These are phyloP conservation scores for Candidula unifasciata DNA, from an alignment of 2,888 invertebrate genomes.

Conservation along the genomic window DNA sequence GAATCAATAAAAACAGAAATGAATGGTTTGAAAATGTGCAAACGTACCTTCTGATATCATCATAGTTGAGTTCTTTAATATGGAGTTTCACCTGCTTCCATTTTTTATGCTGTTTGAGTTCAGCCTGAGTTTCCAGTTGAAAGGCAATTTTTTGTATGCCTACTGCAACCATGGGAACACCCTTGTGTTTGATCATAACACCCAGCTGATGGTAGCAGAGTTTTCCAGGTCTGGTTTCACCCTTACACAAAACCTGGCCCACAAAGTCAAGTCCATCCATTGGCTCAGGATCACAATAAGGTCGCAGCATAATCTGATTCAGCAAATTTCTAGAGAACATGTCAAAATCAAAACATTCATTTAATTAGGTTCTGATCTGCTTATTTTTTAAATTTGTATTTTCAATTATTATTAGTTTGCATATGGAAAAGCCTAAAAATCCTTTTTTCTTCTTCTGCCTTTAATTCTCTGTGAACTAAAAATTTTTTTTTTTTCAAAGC, in stretches of 20 bases:
- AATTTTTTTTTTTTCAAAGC: too few species aligned
- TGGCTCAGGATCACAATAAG: not conserved
- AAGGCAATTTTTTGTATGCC: slow-evolving; percentile 26
- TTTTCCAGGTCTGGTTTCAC: slow-evolving; percentile 32
- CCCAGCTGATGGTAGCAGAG: slow-evolving; percentile 6
- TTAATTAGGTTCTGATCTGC: too few species aligned
- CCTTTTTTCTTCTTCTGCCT: too few species aligned
- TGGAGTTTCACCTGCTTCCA: not conserved
- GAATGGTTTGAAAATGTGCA: too few species aligned
- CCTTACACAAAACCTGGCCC: slow-evolving; percentile 13
- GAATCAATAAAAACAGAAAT: too few species aligned
- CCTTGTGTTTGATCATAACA: slow-evolving; percentile 16
- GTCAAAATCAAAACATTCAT: not conserved
- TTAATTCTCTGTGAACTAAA: too few species aligned
- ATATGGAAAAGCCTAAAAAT: too few species aligned
- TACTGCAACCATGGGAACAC: slow-evolving; percentile 21
- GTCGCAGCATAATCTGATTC: slow-evolving; percentile 9
- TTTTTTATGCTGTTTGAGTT: not conserved
- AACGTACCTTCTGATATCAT: slow-evolving; percentile 11
- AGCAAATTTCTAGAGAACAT: slow-evolving; percentile 9
- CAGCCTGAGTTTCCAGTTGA: not conserved
- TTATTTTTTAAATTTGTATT: too few species aligned
- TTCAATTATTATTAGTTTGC: too few species aligned
- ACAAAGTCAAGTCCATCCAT: slow-evolving; percentile 37
- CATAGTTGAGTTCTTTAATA: slow-evolving; percentile 22